Conservation (phyloP, 2,113 vertebrate species). For the Pituophis catenifer region DNA sequence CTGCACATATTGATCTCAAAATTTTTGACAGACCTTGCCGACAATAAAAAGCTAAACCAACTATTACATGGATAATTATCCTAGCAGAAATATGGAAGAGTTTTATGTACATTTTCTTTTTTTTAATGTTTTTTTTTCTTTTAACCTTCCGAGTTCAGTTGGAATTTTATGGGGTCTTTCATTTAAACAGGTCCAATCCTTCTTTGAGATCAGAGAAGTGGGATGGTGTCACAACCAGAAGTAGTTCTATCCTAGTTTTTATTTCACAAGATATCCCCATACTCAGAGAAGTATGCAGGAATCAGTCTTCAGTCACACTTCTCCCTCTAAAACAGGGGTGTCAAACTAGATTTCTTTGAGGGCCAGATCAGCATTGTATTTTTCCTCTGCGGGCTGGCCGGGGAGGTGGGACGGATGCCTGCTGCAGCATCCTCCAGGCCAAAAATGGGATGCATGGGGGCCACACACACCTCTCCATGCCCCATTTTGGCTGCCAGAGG, state of each 20-base stretch:
- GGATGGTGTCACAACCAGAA: neutral
- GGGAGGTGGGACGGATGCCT: too few relatives aligned
- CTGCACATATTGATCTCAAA: neutral
- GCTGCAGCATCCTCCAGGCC: too few relatives aligned
- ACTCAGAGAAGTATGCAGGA: neutral
- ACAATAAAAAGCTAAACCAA: neutral
- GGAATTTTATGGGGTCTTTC: neutral
- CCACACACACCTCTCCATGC: too few relatives aligned
- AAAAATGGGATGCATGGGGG: too few relatives aligned
- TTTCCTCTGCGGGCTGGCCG: too few relatives aligned
- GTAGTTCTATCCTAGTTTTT: neutral
- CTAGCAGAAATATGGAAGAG: neutral
- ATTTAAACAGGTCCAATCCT: neutral
- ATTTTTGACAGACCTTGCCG: neutral
- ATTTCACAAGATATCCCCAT: neutral
- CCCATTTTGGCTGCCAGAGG: too few relatives aligned
- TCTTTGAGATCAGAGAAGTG: neutral
- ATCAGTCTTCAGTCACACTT: neutral
- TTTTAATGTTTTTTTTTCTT: neutral
- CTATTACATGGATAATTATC: neutral
- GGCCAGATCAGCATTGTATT: too few relatives aligned
- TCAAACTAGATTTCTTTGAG: too few relatives aligned
- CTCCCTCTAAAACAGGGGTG: neutral
- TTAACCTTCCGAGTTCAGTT: neutral
- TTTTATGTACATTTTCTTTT: neutral